Base-by-base conservation (phyloP, 2,888 invertebrate genomes). In the Oeneis ivallda region DNA sequence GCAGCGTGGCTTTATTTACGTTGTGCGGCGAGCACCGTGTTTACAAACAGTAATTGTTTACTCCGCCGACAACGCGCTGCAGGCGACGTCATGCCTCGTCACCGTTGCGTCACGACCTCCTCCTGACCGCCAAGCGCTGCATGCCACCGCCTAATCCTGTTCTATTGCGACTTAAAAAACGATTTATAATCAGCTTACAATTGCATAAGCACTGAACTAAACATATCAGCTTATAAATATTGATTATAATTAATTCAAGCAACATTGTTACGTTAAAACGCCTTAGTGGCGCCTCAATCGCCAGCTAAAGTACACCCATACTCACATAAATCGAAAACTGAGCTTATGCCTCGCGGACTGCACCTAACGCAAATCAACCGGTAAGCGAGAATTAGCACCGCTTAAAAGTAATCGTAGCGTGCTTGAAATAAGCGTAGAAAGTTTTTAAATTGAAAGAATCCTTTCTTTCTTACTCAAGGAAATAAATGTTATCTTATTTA, bases 31-130 rank as follows among this genome's bases (percentile, higher is more conserved):
- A 72, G 77, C 76, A 74, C 75, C 71, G 72, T 90, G 89, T 89
- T 91, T 91, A 88, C 88, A 87, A 91, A 91, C 89, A 91, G 78
- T 82, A 81, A 84, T 84, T 87, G 86, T 89, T 86, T 86, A 87
- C 86, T 79, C 78, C 47, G 39, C 67, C 75, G 79, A 71, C 74
- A 70, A 37, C 68, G 67, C 81, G 83, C 82, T 83, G 82, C 83
- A 80, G 78, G 73, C 81, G 26, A 26, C 26, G 82, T 80, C 80
- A 78, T 75, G 66, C 72, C 73, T 71, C 77, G 78, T 78, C 77
- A 74, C 73, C 69, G 49, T 70, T 74, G 74, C 80, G 78, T 79
- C 77, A 72, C 71, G 71, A 72, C 70, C 69, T 70, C 64, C 65
- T 53, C 62, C 54, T 63, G 66, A 5, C 70, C 63, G 64, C 66